Conservation (phyloP, 2,113 vertebrate species). For the Rallus limicola region DNA sequence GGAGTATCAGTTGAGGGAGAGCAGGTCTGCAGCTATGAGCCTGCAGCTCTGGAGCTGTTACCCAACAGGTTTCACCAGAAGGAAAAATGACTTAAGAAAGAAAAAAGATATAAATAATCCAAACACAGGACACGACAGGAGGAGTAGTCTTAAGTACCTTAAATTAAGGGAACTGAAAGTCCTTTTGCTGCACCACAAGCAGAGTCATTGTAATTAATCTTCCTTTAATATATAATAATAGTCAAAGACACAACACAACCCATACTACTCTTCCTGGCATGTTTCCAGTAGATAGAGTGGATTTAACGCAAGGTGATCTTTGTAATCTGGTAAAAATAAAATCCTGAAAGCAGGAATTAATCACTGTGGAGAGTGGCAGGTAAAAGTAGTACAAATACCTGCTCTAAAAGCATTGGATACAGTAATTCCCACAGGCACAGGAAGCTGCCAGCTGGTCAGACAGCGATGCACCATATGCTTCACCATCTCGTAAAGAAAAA, state of each 20-base stretch:
- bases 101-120: background rate
- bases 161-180: background rate
- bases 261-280: background rate
- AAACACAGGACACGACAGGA: background rate
- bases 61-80: background rate
- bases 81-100: background rate
- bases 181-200: background rate
- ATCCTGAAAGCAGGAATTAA: background rate
- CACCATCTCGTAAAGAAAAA: background rate
- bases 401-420: background rate
- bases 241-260: background rate
- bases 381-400: background rate
- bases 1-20: background rate
- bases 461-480: background rate
- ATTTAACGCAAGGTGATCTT: background rate
- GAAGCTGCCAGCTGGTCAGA: conserved; percentile 26
- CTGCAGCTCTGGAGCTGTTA: background rate
- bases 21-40: background rate
- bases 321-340: background rate
- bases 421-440: background rate
- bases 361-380: background rate
- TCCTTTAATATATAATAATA: conserved; percentile 15
- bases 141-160: background rate
- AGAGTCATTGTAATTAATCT: background rate
- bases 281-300: background rate